Base-by-base conservation (phyloP, 2,888 invertebrate species). In the Heliothis peltigera region DNA sequence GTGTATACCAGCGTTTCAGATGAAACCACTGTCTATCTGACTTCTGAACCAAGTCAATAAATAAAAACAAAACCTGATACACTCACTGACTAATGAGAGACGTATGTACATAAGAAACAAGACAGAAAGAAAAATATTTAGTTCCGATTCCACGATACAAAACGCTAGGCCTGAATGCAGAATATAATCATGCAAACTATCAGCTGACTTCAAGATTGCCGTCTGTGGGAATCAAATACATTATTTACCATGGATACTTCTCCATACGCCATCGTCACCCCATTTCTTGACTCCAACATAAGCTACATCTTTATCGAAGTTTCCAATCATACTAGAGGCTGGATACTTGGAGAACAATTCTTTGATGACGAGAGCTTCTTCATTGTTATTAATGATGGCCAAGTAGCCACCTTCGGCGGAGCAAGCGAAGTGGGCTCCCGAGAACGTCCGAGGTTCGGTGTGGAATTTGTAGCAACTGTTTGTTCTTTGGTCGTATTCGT, bases 381-480 rank as follows among this genome's bases (percentile, higher is more conserved):
- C 22, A 0, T 85, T 82, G 10, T 82, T 88, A 71, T 91, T 90
- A 64, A 91, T 86, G 59, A 90, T 77, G 28, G 79, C 82, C 25
- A 91, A 80, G 68, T 91, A 64, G 0, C 83, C 89, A n/a, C 89
- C 89, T 66, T 91, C 91, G 0, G 87, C 88, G 3, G 80, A 65
- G 47, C 91, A 91, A 0, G 86, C 60, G 79, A 88, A 82, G 75
- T 80, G 83, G 0, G 90, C 91, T 0, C 87, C 72, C 0, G 85
- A 77, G 83, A 86, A 91, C 2, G 76, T 80, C 2, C 82, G 76
- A 0, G 88, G 84, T 0, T 80, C 70, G 0, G 57, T 58, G 64
- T 91, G 91, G 71, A 89, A 88, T 66, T 91, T 91, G 78, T 91
- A 91, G 58, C 91, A 91, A 18, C 76, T 87, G 0, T 83, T 80